Conservation (phyloP, 2,797 vertebrate genomes). For the Loris lydekkerianus region DNA sequence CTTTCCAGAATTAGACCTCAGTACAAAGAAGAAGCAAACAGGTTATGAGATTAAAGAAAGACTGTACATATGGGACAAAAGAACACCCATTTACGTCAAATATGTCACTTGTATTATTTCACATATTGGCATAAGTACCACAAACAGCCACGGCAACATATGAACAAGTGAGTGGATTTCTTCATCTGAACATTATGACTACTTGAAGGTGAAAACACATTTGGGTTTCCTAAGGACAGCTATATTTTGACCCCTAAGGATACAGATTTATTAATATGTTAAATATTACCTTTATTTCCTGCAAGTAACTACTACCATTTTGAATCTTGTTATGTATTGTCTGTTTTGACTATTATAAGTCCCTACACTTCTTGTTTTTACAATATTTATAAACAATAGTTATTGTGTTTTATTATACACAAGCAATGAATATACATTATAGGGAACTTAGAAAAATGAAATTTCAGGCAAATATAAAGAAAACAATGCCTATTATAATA, state of each 20-base stretch:
- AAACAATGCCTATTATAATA: background rate
- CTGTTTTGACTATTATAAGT: background rate
- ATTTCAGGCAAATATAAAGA: constrained; percentile 10
- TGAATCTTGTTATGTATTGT: constrained; percentile 31
- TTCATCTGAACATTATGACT: constrained; percentile 1
- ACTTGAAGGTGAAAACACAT: background rate
- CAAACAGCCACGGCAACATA: background rate
- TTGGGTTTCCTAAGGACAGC: background rate
- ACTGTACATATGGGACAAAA: background rate
- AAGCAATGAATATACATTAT: constrained; percentile 7
- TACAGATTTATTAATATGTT: constrained; percentile 8
- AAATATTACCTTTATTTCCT: constrained; percentile 13
- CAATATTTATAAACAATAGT: constrained; percentile 24
- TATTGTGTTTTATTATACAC: constrained; percentile 22
- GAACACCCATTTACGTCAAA: background rate
- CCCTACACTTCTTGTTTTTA: background rate
- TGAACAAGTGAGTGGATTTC: background rate
- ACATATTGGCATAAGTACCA: background rate
- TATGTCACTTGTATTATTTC: background rate
- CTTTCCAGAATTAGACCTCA: background rate
- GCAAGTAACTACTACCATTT: background rate
- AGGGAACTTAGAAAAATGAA: constrained; percentile 30
- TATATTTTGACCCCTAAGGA: background rate
- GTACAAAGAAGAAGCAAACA: background rate
- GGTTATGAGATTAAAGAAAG: background rate